Evolutionary conservation across 2,797 vertebrate species (phyloP), one percentile per base, ranked within the genome.

Genomic region (Intellagama lesueurii): DNA sequence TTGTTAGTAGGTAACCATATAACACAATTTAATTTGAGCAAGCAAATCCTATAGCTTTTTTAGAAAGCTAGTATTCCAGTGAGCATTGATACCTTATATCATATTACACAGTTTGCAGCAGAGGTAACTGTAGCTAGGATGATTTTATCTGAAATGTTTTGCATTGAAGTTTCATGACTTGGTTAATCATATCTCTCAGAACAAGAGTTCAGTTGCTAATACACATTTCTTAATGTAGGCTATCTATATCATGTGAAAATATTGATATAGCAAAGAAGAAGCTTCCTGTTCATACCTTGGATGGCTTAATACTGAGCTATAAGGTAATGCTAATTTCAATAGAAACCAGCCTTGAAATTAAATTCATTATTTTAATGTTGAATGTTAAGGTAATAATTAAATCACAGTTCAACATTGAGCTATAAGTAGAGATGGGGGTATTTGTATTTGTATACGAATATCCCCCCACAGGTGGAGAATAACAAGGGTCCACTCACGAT

Each of bases 301-400:
- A 99, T 95, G 98, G 98, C 70, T 97, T 99, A 7, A 99, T 98
- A 0, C 96, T 99, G 88, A 98, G 98, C 95, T 99, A 99, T 93
- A 99, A 99, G 98, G 99, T 98, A 92, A 80, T 85, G 35, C 2
- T 56, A 88, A 26, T 86, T 86, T 49, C 47, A 76, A 91, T 4
- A 66, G 79, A 81, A 73, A 69, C 68, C 90, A 89, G n/a, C 81
- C 40, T 9, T 66, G n/a, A 90, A 83, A 14, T 87, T 73, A 76
- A 91, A 88, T 11, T 64, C 56, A 82, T 0, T 1, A 49, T 77
- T 90, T 47, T 83, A 56, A 0, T 87, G 22, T 86, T 92, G 14
- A 60, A 92, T 64, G 60, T 16, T 64, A 22, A 19, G 5, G 19
- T 64, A 64, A 14, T 64, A 64, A 64, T 64, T 64, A 17, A 64